Evolutionary conservation across 2,113 vertebrate species (phyloP), one percentile per base, ranked within the genome.

Genomic region (Mastomys natalensis): DNA sequence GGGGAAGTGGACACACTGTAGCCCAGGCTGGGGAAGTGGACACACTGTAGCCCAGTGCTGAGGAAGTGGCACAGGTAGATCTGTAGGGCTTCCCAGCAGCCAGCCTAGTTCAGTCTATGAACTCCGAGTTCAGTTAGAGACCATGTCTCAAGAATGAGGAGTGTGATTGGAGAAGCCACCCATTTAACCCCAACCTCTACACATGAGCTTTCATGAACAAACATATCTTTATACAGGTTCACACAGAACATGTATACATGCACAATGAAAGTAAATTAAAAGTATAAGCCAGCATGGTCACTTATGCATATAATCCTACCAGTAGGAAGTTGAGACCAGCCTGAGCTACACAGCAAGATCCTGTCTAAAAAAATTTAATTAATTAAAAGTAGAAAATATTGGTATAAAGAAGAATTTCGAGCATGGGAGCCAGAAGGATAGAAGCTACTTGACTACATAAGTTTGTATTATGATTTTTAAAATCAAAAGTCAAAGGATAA

Each of bases 311-410:
- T 73, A 72, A 72, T 60, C 40, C 48, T 55, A 84, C 10, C 29
- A 84, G 8, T 84, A 53, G 40, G 78, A 73, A 17, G 13, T 21
- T 70, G 34, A 53, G 64, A 45, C 45, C 19, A 87, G 64, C 34
- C 85, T 87, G 62, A 58, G 40, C 84, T 68, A 62, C 24, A 68
- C 29, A 53, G 19, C 31, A 37, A 68, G 64, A 37, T 51, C 45
- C 62, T 70, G 31, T 68, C 31, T 87, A 66, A 48, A 64, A 17
- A 22, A 68, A 37, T 16, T 34, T 34, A 48, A 37, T 48, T 51
- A n/a, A 37, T 43, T 87, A 86, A 78, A 86, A 93, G 77, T 24
- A 58, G 11, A 51, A 96, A 97, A 53, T 85, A 55, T 70, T 70
- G 60, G 43, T 62, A 60, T 95, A 90, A 84, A 74, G 55, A 19